Evolutionary conservation across 2,888 invertebrate genomes (phyloP).

Genomic region (Megalurothrips usitatus): DNA sequence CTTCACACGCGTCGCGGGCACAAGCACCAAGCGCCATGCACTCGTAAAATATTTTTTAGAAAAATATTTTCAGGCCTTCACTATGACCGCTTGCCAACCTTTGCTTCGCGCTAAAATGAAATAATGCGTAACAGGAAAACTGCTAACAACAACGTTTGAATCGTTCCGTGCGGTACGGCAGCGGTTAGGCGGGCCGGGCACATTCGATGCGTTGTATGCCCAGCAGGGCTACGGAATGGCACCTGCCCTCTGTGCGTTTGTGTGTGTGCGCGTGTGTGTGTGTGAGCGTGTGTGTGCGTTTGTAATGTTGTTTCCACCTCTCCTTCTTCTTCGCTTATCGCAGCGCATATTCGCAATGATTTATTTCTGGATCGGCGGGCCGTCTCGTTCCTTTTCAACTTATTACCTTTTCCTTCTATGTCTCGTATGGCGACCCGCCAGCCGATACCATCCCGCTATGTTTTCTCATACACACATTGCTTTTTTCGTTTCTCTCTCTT

Average conservation of each 20-base stretch:
- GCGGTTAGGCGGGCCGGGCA: neutral
- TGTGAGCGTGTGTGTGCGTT: no score
- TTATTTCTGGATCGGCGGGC: neutral
- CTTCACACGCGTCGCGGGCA: no score
- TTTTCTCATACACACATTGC: neutral
- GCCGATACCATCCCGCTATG: neutral
- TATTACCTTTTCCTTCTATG: no score
- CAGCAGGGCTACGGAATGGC: neutral
- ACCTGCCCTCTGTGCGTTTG: neutral
- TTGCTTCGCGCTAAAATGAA: no score
- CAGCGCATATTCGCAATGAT: slow-evolving; percentile 13
- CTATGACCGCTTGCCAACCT: no score
- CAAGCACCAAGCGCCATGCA: no score
- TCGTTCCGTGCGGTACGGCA: no score
- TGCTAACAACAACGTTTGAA: no score
- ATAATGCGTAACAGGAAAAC: no score
- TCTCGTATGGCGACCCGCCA: neutral
- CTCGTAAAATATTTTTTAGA: no score
- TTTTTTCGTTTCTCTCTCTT: neutral
- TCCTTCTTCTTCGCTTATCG: neutral
- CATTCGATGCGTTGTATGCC: neutral
- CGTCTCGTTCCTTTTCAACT: neutral
- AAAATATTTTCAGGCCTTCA: no score
- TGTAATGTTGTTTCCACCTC: neutral
- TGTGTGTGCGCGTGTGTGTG: no score